Conservation (phyloP, 2,888 invertebrate genomes). For the Trichacis sp. region DNA sequence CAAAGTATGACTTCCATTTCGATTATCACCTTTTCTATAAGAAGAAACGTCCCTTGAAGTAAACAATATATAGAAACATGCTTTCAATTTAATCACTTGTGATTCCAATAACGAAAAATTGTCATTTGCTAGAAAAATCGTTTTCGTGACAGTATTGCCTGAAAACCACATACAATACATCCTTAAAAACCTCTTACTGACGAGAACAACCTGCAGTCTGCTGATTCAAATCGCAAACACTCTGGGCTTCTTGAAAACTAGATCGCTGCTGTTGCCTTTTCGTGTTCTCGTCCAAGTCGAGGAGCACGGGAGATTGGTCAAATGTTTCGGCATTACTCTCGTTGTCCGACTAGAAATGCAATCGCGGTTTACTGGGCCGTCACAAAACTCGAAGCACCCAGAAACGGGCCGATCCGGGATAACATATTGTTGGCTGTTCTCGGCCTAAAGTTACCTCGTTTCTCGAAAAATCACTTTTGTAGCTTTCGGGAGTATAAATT, state of each 20-base stretch:
- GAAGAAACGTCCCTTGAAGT: too few relatives aligned
- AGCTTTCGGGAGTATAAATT: constrained; percentile 48
- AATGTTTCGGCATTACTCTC: constrained; percentile 60
- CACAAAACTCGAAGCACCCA: too few relatives aligned
- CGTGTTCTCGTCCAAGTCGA: constrained; percentile 65
- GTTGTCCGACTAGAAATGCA: constrained; percentile 54
- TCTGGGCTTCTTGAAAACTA: constrained; percentile 29
- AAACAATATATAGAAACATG: too few relatives aligned
- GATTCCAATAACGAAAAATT: too few relatives aligned
- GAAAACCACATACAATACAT: too few relatives aligned
- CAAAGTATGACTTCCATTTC: too few relatives aligned
- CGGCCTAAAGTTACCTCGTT: constrained; percentile 54
- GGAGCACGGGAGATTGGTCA: constrained; percentile 58
- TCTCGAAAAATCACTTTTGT: constrained; percentile 50
- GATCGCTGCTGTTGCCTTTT: constrained; percentile 54
- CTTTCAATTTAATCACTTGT: too few relatives aligned
- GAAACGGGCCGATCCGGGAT: too few relatives aligned
- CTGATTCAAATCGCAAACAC: constrained; percentile 23
- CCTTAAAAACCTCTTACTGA: too few relatives aligned
- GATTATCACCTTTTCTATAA: too few relatives aligned
- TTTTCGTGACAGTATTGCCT: too few relatives aligned
- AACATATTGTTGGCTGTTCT: constrained; percentile 16
- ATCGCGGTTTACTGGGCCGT: not conserved
- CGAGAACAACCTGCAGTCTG: constrained; percentile 29
- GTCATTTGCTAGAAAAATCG: too few relatives aligned